Base-by-base conservation (phyloP, 2,888 invertebrate species). In the Platycheirus albimanus region DNA sequence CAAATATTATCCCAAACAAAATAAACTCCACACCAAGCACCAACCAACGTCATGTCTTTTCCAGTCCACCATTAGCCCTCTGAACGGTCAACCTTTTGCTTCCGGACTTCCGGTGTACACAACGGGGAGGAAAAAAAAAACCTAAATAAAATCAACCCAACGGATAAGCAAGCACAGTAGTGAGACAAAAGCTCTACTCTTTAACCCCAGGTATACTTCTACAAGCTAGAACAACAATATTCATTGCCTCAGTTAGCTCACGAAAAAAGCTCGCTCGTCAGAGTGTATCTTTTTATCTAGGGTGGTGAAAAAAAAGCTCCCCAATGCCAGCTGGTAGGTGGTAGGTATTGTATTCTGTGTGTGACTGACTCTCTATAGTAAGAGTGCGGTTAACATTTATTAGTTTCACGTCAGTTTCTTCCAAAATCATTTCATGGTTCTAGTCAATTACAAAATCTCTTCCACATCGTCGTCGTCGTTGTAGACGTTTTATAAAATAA, bases 401-500 rank as follows among this genome's bases (percentile, higher is more conserved):
- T 78, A 83, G 83, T 83, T 78, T 64, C 51, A 83, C 78, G 78
- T 56, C 78, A 83, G 83, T 74, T 78, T 78, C 78, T 70, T 78
- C 64, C 74, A 83, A 83, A 75, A 74, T 77, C 69, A 78, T 74
- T 70, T 83, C 74, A 72, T 69, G 54, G 49, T 54, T 72, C 72
- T 71, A 69, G 80, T 80, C 80, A 64, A 70, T 58, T 67, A 52
- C 72, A 72, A 61, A 61, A 69, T 63, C 61, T 69, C 47, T 66
- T 54, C 43, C 78, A 64, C 58, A 58, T 17, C 17, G 45, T 52
- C 30, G 30, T 51, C 15, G 24, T 24, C 28, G 11, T 43, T n/a
- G 28, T 43, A 43, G 56, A 13, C 13, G 19, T 45, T 61, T n/a
- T n/a, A n/a, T n/a, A n/a, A n/a, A 28, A 19, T 17, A 33, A 30